These are phyloP conservation scores for Ylistrum balloti DNA, from an alignment of 1,140 invertebrate species.

Conservation along the genomic window DNA sequence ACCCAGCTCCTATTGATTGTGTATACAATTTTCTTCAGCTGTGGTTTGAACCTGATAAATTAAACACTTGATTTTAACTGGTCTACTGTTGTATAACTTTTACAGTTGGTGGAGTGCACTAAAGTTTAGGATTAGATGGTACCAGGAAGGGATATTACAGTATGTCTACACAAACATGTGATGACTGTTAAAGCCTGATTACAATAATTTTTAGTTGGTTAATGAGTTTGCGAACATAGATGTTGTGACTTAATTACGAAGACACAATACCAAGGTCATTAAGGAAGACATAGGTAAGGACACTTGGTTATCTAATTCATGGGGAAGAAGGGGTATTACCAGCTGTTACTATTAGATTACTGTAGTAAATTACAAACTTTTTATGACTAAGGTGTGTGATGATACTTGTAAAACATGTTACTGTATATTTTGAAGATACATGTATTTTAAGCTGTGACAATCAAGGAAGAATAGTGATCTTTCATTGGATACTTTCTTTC, in stretches of 20 bases:
- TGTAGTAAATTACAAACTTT: too few relatives aligned
- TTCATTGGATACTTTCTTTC: too few relatives aligned
- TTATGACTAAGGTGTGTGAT: too few relatives aligned
- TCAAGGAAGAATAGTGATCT: too few relatives aligned
- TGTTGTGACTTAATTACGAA: not conserved
- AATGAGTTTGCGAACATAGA: too few relatives aligned
- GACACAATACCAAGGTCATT: not conserved
- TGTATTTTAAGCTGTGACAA: too few relatives aligned
- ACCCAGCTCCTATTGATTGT: constrained; percentile 6
- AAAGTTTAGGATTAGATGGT: not conserved
- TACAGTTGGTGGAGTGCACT: not conserved
- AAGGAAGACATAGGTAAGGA: too few relatives aligned
- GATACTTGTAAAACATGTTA: too few relatives aligned
- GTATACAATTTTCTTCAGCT: not conserved
- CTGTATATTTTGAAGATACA: too few relatives aligned
- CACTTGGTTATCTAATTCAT: too few relatives aligned
- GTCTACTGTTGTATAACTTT: not conserved
- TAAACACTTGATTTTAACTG: constrained; percentile 35
- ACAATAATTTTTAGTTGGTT: not conserved
- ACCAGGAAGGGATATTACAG: not conserved
- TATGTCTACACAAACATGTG: not conserved
- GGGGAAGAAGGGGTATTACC: too few relatives aligned
- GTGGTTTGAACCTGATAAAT: not conserved
- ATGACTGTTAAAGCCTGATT: not conserved
- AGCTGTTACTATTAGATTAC: too few relatives aligned